phyloP scores from a whole-genome alignment of 2,113 vertebrate species.

The Heteronetta atricapilla region DNA sequence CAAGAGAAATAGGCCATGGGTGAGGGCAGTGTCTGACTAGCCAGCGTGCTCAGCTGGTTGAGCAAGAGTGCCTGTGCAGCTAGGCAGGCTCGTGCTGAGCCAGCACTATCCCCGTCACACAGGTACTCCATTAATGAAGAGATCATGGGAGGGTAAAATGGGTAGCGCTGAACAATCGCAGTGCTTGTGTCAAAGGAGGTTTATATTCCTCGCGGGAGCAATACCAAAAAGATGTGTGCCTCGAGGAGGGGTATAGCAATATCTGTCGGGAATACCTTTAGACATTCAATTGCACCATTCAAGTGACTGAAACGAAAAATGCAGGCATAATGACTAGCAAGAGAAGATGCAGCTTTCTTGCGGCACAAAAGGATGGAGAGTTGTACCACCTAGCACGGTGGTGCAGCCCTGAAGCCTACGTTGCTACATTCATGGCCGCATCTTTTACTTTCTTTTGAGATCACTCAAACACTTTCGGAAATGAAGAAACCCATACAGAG shows the following conservation, averaged over 20 bases:
- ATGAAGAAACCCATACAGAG: not conserved
- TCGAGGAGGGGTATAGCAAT: accelerated
- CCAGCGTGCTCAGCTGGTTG: not conserved
- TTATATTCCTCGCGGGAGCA: not conserved
- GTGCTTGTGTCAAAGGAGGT: accelerated
- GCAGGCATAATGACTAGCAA: not conserved
- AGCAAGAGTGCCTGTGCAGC: not conserved
- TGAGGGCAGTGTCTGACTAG: not conserved
- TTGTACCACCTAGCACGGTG: accelerated
- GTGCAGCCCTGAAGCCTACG: not conserved
- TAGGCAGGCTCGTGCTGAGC: not conserved
- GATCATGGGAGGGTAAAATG: not conserved
- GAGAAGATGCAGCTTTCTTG: not conserved
- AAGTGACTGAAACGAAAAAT: not conserved
- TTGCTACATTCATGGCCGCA: not conserved
- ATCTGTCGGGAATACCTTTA: not conserved
- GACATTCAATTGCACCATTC: not conserved
- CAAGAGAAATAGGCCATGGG: not conserved
- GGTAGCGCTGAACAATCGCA: not conserved
- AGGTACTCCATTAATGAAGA: not conserved
- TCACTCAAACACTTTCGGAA: not conserved
- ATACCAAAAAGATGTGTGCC: not conserved
- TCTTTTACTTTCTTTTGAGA: not conserved
- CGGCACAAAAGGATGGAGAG: not conserved
- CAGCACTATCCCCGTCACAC: not conserved